Base-by-base conservation (phyloP, 2,797 vertebrate genomes). In the Aeoliscus strigatus region DNA sequence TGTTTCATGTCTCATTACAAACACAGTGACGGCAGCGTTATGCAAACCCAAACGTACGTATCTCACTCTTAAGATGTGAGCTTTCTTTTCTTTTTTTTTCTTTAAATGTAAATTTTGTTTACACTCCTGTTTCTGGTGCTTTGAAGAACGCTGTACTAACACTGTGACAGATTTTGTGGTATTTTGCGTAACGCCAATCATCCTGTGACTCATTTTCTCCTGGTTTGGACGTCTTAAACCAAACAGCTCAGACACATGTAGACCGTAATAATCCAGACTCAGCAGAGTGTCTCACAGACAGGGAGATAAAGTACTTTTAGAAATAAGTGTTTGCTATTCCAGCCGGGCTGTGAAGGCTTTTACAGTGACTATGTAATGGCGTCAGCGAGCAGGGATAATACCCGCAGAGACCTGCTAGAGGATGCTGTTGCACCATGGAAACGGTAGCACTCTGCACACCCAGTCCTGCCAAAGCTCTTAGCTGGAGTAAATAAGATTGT, bases 401-500 rank as follows among this genome's bases (percentile, higher is more conserved):
- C 50, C 32, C 0, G 1, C 4, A 34, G 25, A 15, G 6, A 27
- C 70, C 66, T 72, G 21, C 79, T 74, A 81, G 85, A 70, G 77
- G 83, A 78, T 31, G 75, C 72, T 87, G 75, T 83, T 78, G 75
- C 60, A 45, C 56, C 30, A 17, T 21, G 26, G 26, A 43, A 62
- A 38, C n/a, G 23, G 6, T 4, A 7, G 29, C 39, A 64, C 27
- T 47, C 51, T 35, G 25, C 44, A 50, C 31, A 39, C 73, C 64
- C 66, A 75, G 57, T 58, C 65, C 70, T 53, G 32, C 44, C 18
- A n/a, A 29, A 70, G 68, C 70, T 77, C 62, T 52, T 40, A 81
- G 65, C 73, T 73, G 64, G 81, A 85, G 83, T 81, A 84, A 85
- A 86, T 75, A 84, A 75, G 80, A 82, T 77, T 75, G 62, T 81